Evolutionary conservation across 2,888 invertebrate genomes (phyloP), one percentile per base, ranked within the genome.

Genomic region (Netelia inedita): DNA sequence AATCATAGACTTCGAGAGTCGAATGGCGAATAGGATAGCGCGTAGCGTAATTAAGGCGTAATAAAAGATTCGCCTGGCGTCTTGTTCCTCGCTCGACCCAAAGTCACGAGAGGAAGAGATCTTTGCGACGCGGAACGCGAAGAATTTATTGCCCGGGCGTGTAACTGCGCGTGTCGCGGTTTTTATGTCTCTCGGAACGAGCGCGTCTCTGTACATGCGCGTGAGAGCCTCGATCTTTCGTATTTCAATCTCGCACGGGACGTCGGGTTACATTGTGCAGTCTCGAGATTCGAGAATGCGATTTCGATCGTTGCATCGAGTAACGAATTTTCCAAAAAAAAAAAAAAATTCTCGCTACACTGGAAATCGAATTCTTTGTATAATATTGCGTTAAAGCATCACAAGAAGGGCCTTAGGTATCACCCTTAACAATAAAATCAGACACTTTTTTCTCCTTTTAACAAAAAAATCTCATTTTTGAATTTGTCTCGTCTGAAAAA

Each of bases 1-100:
- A 1, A 28, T 28, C 28, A 28, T 28, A 28, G 28, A 28, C 28
- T 28, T 28, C 14, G 46, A 14, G 3, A 11, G 14, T 46, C 63
- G 28, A 14, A 43, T 1, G 59, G 23, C 80, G 73, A 66, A 79
- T 28, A 28, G 28, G 73, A 75, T 78, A 79, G 83, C 76, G 85
- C 71, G 65, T 79, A 83, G 68, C 85, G 87, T 88, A 90, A 91
- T 90, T 90, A 89, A 90, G 88, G 88, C 89, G 85, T 84, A 87
- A 86, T 87, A 86, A 88, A 89, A 88, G 86, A 86, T 86, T 53
- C 78, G 46, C 83, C 85, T 28, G 68, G 50, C 35, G 75, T 75
- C 68, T 68, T 28, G 19, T n/a, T 11, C 23, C 23, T 6, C 8
- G 53, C 63, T 68, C 35, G 57, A 76, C 1, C 66, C 16, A 19